Conservation (phyloP, 2,888 invertebrate species). For the Erebia ligea region DNA sequence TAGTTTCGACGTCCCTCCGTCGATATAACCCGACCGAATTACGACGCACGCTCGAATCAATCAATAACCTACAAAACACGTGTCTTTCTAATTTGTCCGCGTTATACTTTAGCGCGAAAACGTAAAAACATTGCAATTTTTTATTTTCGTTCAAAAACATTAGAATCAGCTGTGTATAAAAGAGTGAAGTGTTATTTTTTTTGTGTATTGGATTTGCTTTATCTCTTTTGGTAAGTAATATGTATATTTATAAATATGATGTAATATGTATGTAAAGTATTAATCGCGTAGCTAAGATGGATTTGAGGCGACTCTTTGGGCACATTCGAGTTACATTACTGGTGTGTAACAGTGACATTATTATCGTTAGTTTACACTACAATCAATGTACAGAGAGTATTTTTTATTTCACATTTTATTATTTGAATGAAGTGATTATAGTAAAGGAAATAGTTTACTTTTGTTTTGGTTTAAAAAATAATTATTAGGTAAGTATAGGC, state of each 20-base stretch:
- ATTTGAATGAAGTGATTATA: neutral
- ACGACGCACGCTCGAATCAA: slow-evolving; percentile 22
- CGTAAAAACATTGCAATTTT: neutral
- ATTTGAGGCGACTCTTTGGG: neutral
- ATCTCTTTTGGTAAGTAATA: slow-evolving; percentile 35
- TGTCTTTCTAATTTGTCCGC: slow-evolving; percentile 26
- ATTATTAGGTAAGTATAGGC: no score
- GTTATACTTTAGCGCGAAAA: slow-evolving; percentile 36
- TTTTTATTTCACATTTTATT: neutral
- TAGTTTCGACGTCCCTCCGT: slow-evolving; percentile 24
- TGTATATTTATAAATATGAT: slow-evolving; percentile 35
- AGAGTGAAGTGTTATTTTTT: slow-evolving; percentile 27
- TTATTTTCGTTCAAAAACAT: slow-evolving; percentile 2
- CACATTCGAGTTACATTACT: slow-evolving; percentile 4
- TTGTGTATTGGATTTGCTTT: slow-evolving; percentile 40
- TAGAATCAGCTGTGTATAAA: neutral
- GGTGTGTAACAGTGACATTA: neutral
- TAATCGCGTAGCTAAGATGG: slow-evolving; percentile 11
- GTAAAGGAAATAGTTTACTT: neutral
- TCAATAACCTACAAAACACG: neutral
- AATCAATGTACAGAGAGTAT: neutral
- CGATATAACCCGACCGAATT: slow-evolving; percentile 42
- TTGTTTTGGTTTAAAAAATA: neutral
- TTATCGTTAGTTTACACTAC: neutral
- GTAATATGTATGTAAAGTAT: slow-evolving; percentile 29